phyloP scores from a whole-genome alignment of 1,140 invertebrate genomes.

The Oncopodura yosiiana region DNA sequence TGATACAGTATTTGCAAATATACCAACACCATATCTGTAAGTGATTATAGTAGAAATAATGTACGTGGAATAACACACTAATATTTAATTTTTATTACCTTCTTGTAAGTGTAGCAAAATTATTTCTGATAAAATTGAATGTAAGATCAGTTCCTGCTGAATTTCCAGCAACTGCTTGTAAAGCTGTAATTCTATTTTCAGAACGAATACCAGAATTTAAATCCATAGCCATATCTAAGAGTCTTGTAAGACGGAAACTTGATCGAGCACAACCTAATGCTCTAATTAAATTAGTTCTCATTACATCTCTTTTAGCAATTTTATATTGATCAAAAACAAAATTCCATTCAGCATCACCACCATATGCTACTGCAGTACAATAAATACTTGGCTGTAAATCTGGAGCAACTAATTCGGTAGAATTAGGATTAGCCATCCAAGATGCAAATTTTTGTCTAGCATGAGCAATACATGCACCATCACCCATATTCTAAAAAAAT shows the following conservation, averaged over 20 bases:
- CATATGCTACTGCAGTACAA: slow-evolving; percentile 63
- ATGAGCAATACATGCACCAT: background rate
- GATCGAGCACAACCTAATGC: slow-evolving; percentile 20
- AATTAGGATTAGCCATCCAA: slow-evolving; percentile 9
- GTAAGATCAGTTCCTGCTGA: slow-evolving; percentile 13
- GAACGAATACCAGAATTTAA: slow-evolving; percentile 6
- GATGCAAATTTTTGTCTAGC: background rate
- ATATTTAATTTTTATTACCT: background rate
- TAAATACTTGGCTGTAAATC: slow-evolving; percentile 47
- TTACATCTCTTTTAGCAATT: slow-evolving; percentile 2
- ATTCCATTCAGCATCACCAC: slow-evolving; percentile 63
- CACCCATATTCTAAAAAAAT: slow-evolving; percentile 19
- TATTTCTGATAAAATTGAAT: slow-evolving; percentile 18
- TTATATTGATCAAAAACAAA: slow-evolving; percentile 62
- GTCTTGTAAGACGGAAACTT: slow-evolving; percentile 4
- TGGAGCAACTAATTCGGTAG: slow-evolving; percentile 6
- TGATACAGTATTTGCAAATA: slow-evolving; percentile 8
- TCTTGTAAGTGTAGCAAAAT: slow-evolving; percentile 10
- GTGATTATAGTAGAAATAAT: background rate
- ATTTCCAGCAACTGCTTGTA: slow-evolving; percentile 31
- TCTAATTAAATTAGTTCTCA: slow-evolving; percentile 14
- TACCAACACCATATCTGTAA: slow-evolving; percentile 9
- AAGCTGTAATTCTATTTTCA: slow-evolving; percentile 4
- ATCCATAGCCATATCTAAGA: slow-evolving; percentile 22
- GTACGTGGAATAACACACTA: background rate